Conservation (phyloP, 92 coral and sea anemone genomes). For the Parazoanthus atlanticus region DNA sequence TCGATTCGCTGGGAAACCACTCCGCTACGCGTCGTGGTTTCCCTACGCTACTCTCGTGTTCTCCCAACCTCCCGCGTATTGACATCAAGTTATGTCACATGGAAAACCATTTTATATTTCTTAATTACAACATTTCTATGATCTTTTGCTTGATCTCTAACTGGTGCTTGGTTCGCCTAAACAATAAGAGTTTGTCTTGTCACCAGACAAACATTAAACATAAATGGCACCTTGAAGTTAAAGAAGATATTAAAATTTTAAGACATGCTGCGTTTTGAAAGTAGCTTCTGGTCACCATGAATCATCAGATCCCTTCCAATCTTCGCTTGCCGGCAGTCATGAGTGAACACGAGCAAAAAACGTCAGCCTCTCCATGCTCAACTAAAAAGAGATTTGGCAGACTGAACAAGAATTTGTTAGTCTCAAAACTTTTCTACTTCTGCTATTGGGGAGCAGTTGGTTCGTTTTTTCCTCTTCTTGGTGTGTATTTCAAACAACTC, state of each 20-base stretch:
- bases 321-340: neutral
- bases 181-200: slow-evolving; percentile 28
- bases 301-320: slow-evolving; percentile 2
- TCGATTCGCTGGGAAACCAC: too few species aligned
- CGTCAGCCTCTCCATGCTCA: neutral
- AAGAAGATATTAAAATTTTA: slow-evolving; percentile 26
- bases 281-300: slow-evolving; percentile 20
- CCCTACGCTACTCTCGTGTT: too few species aligned
- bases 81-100: too few species aligned
- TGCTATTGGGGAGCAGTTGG: slow-evolving; percentile 99
- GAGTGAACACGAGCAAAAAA: slow-evolving; percentile 2
- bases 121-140: neutral
- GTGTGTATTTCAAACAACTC: slow-evolving; percentile 98
- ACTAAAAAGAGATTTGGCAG: slow-evolving; percentile 36
- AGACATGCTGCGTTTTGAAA: slow-evolving; percentile 35
- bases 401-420: slow-evolving; percentile 81
- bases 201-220: slow-evolving; percentile 40
- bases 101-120: too few species aligned
- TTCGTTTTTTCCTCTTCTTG: slow-evolving; percentile 96
- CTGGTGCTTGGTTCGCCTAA: slow-evolving; percentile 22
- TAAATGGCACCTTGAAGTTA: slow-evolving; percentile 12
- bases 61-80: too few species aligned
- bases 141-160: slow-evolving; percentile 2
- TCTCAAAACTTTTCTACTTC: slow-evolving; percentile 94
- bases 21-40: too few species aligned